Evolutionary conservation across 1,140 invertebrate species (phyloP).

Genomic region (Armadillidium nasatum): DNA sequence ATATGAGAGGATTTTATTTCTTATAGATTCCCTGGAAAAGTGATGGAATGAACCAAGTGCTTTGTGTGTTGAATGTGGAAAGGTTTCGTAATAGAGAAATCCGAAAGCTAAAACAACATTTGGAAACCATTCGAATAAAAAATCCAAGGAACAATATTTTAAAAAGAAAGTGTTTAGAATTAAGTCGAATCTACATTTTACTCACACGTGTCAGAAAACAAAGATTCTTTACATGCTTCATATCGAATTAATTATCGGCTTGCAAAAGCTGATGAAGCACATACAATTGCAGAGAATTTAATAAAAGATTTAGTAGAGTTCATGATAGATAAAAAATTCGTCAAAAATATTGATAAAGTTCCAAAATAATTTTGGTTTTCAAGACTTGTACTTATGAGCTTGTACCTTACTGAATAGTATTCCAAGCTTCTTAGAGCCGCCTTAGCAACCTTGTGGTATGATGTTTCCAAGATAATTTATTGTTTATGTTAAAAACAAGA

Average conservation of each 20-base stretch:
- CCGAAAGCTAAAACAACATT: neutral
- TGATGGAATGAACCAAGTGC: neutral
- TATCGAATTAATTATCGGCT: neutral
- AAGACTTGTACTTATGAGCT: no score
- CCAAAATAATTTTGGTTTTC: no score
- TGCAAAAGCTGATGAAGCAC: neutral
- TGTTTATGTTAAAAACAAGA: no score
- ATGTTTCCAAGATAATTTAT: no score
- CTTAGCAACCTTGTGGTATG: no score
- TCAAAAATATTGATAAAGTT: neutral
- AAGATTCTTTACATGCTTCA: neutral
- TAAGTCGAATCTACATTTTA: neutral
- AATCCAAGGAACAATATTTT: neutral
- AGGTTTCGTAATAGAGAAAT: neutral
- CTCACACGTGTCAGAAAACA: neutral
- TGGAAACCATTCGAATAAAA: neutral
- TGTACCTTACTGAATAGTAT: no score
- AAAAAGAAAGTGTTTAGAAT: neutral
- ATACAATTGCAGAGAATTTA: neutral
- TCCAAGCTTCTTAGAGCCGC: no score
- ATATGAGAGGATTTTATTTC: neutral
- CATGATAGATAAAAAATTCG: slow-evolving; percentile 13
- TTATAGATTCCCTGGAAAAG: neutral
- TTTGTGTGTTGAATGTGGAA: neutral
- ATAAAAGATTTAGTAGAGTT: slow-evolving; percentile 4